Conservation (phyloP, 2,797 vertebrate species). For the Xerus rutilus region DNA sequence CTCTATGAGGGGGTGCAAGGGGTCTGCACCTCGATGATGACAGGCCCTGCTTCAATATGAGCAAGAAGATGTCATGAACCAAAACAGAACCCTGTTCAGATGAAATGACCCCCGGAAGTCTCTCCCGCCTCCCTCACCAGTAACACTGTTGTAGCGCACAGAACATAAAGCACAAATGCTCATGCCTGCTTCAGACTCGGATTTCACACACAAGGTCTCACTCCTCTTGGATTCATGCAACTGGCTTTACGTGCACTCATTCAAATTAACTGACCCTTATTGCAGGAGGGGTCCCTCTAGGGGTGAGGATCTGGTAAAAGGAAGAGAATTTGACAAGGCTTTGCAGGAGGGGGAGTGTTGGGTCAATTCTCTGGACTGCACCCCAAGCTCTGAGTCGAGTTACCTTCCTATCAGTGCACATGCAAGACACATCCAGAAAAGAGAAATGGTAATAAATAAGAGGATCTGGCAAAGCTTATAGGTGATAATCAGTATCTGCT, state of each 20-base stretch:
- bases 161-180: neutral
- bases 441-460: neutral
- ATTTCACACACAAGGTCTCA: no score
- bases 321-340: neutral
- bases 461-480: neutral
- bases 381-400: neutral
- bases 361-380: neutral
- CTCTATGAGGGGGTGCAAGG: neutral
- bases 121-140: neutral
- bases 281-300: no score
- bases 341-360: neutral
- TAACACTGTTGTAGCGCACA: fast-evolving
- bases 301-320: neutral
- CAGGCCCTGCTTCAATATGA: neutral
- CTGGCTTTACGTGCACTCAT: neutral
- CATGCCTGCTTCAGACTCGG: neutral
- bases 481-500: slow-evolving; percentile 41
- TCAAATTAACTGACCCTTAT: neutral
- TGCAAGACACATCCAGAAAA: neutral
- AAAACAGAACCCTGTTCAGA: neutral
- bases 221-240: neutral
- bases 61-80: neutral
- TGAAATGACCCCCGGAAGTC: neutral
- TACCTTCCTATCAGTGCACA: neutral
- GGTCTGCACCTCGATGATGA: neutral